Base-by-base conservation (phyloP, 2,797 vertebrate species). In the Anguilla marmorata region DNA sequence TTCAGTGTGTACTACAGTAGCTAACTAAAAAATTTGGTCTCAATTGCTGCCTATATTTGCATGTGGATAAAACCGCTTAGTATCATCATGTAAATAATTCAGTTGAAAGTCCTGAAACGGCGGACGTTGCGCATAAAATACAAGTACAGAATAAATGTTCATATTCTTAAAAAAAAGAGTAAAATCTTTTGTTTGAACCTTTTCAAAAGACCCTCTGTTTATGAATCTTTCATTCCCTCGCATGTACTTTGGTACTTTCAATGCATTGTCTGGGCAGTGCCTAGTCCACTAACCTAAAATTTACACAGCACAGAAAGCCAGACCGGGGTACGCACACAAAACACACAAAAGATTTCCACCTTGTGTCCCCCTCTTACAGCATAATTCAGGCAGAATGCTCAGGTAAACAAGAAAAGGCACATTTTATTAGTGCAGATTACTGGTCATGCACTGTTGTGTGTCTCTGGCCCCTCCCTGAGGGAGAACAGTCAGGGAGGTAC, bases 151-250 rank as follows among this genome's bases (percentile, higher is more conserved):
- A 50, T 48, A 48, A 50, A 82, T 50, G 79, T 21, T 9, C 41
- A 11, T 50, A 82, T 82, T 50, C 79, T 82, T 41, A 12, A 50
- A 50, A n/a, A 76, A 79, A 50, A 76, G 74, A 76, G 72, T 16
- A 37, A 82, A 82, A 82, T n/a, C 79, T 82, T 50, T 50, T 82
- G 41, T 82, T 82, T 50, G 79, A 82, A 50, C 3, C 19, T 48
- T 82, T 82, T 82, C 79, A 48, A 82, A 82, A 50, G 79, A 45
- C 45, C 41, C 79, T n/a, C 19, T 50, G 45, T 50, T 48, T 76
- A 69, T 69, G n/a, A 69, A 27, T 58, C 37, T 21, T 41, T 79
- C 33, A 79, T 19, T 45, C 37, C 74, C 16, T 16, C 33, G 6
- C 33, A 21, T 21, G 24, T 21, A 48, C 79, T n/a, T 82, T 48